Base-by-base conservation (phyloP, 1,140 invertebrate genomes). In the Phortica variegata region DNA sequence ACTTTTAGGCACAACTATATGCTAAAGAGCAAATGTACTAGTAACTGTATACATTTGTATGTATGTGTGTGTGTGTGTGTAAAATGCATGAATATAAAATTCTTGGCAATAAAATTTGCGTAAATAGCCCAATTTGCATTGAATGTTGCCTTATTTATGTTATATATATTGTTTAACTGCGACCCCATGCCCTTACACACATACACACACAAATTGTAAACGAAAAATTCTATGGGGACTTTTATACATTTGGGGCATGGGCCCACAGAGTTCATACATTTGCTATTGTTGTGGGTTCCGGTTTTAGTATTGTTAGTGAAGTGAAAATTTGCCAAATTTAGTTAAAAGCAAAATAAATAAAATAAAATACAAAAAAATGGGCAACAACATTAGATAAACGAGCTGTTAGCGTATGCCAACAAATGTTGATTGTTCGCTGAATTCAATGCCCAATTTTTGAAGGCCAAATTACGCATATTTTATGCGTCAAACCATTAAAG, bases 291-390 rank as follows among this genome's bases (percentile, higher is more conserved):
- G 36, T 38, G 16, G 36, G 8, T 18, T 3, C 18, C 18, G 33
- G 5, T n/a, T 33, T 33, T 33, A 16, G 18, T 43, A 31, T 26
- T 21, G 36, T 40, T 48, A 47, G 46, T 46, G 38, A 65, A 65
- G 62, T 65, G 65, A 61, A 61, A 70, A 69, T 69, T 69, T 69
- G 65, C 49, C 51, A 69, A 70, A 65, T 70, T 60, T 61, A 46
- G 50, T 65, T 59, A 49, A 65, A 65, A 53, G 51, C 48, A 56
- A 57, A 68, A 66, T 52, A 58, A 52, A 68, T 57, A 57, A 53
- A 68, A 68, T 43, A 57, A 29, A 33, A 52, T 45, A 33, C 16
- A 9, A 8, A 16, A 16, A 43, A 29, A 15, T 43, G 18, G 16
- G 16, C 15, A 6, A 9, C 5, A 8, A 37, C 16, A 15, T 17